Evolutionary conservation across 2,113 vertebrate genomes (phyloP), one percentile per base, ranked within the genome.

Genomic region (Ornithorhynchus anatinus): DNA sequence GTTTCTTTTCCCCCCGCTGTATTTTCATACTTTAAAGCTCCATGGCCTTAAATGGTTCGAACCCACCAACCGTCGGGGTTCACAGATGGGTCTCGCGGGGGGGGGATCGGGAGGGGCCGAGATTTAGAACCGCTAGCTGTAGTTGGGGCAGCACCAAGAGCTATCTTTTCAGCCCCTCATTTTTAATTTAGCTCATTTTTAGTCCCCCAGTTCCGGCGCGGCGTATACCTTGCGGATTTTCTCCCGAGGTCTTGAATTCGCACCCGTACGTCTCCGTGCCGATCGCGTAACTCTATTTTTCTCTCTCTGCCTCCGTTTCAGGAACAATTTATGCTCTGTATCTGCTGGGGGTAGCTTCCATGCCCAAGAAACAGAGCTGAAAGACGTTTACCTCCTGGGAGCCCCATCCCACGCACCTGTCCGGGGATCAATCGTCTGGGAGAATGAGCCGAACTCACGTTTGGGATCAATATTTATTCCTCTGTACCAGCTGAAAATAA

Each of bases 401-500:
- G 39, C 74, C 45, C 71, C 79, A 20, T 72, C 86, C 69, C 82
- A 61, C 25, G 77, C 84, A 68, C 61, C 66, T 83, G 35, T 39
- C 71, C 77, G 61, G 75, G 85, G 77, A 90, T 79, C 78, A 69
- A 57, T 91, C 85, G 59, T 89, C 74, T 86, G 66, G 64, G 59
- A 52, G 58, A 86, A 84, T 81, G 80, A 85, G 43, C 63, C 80
- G 72, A 71, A 76, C 88, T 90, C 76, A 90, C 88, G 88, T 89
- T 89, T 88, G 94, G 94, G 89, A 95, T 93, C 92, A 89, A 86
- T 94, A 91, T 90, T 95, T 94, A 94, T 88, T 94, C 80, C 91
- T 76, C 77, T 86, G 65, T 88, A 84, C 82, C 75, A 89, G 86
- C 80, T 92, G 89, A 89, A 84, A 78, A 84, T 78, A n/a, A n/a